A percentile compares a stretch with the other conserved stretches of the same genome.
phyloP scores from a whole-genome alignment of 2,888 invertebrate species.

The Habrosyne pyritoides region DNA sequence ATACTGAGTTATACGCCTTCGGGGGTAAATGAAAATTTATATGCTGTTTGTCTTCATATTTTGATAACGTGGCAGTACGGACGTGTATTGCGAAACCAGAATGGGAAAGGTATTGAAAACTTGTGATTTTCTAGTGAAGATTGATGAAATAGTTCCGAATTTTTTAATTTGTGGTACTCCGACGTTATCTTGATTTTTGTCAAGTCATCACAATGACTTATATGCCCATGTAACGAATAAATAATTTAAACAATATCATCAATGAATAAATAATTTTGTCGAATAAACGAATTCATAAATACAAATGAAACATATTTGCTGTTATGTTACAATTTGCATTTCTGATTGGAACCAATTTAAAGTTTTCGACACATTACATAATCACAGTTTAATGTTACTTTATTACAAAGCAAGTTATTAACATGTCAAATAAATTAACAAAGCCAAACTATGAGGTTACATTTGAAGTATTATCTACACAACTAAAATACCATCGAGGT shows the following conservation, averaged over 20 bases:
- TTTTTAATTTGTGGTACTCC: not conserved
- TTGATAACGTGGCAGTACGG: not conserved
- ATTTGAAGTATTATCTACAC: slow-evolving; percentile 2
- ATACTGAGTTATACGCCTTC: not conserved
- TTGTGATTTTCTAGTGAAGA: not conserved
- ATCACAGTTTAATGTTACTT: not conserved
- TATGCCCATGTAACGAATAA: not conserved
- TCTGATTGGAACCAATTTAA: slow-evolving; percentile 34
- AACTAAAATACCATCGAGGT: not conserved
- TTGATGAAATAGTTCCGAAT: not conserved
- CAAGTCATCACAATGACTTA: not conserved
- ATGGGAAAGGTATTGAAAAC: not conserved
- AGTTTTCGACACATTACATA: slow-evolving; percentile 9
- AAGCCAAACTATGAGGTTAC: not conserved
- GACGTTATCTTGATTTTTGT: not conserved
- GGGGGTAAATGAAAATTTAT: not conserved
- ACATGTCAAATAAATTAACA: not conserved
- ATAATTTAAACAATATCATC: not conserved
- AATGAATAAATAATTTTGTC: slow-evolving; percentile 16
- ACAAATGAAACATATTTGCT: slow-evolving; percentile 29
- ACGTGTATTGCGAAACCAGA: not conserved
- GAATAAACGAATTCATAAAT: slow-evolving; percentile 29
- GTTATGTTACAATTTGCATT: slow-evolving; percentile 36
- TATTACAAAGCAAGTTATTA: not conserved
- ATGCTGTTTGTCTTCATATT: not conserved